A percentile compares a stretch with the other conserved stretches of the same genome.
Conservation (phyloP, 1,140 invertebrate species). For the Dolichoris vasculosae region DNA sequence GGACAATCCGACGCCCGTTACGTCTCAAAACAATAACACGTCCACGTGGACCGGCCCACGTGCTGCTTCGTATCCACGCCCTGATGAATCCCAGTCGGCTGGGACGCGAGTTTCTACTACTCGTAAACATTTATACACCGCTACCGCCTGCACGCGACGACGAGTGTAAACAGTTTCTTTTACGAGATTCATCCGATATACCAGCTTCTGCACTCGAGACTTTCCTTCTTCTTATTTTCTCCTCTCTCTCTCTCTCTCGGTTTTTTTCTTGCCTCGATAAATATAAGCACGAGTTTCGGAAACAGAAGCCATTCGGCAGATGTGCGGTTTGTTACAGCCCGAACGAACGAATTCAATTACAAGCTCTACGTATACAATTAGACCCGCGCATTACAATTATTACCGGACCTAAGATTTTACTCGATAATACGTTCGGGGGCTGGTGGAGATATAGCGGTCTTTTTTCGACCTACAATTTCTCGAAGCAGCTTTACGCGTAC, state of each 20-base stretch:
- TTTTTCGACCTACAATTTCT: no score
- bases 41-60: constrained; percentile 63
- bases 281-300: background rate
- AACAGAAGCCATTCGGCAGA: constrained; percentile 16
- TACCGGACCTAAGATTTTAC: background rate
- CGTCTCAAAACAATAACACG: constrained; percentile 68
- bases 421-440: background rate
- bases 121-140: constrained; percentile 11
- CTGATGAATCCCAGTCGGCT: background rate
- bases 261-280: background rate
- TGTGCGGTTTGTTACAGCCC: background rate
- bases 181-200: background rate
- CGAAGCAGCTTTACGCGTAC: no score
- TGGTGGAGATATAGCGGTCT: no score
- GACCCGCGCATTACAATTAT: background rate
- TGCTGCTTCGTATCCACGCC: constrained; percentile 26
- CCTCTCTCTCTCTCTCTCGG: background rate
- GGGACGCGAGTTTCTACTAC: constrained; percentile 29
- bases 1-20: constrained; percentile 51
- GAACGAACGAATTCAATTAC: background rate
- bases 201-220: background rate
- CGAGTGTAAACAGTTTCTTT: constrained; percentile 10
- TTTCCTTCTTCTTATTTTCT: background rate
- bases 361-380: background rate
- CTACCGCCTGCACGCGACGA: background rate